Evolutionary conservation across 2,797 vertebrate species (phyloP).

Genomic region (Varecia variegata): DNA sequence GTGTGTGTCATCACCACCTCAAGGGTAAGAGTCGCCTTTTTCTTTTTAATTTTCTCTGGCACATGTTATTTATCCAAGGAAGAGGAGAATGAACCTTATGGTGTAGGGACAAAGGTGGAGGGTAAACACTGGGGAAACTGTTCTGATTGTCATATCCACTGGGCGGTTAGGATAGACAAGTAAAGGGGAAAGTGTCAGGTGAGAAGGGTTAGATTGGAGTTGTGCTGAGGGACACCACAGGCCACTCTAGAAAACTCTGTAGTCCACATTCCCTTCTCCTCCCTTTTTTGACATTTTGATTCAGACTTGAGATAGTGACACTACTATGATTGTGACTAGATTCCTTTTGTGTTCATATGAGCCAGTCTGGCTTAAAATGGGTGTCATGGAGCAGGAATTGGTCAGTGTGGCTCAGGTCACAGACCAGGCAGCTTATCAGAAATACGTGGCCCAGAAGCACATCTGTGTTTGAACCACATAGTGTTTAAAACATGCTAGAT

Average conservation of each 20-base stretch:
- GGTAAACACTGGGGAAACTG: not conserved
- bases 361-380: not conserved
- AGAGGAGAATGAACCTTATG: not conserved
- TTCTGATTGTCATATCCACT: not conserved
- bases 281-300: not conserved
- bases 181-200: not conserved
- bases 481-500: not conserved
- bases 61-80: not conserved
- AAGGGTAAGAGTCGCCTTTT: conserved; percentile 59
- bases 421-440: not conserved
- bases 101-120: not conserved
- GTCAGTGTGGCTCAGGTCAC: not conserved
- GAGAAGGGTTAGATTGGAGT: not conserved
- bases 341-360: not conserved
- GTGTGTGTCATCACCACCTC: conserved; percentile 13
- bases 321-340: not conserved
- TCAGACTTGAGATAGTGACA: not conserved
- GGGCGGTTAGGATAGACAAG: not conserved
- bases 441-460: not conserved
- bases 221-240: fast-evolving
- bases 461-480: not conserved
- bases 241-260: not conserved
- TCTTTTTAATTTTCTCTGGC: not conserved
- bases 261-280: fast-evolving
- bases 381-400: not conserved